Evolutionary conservation across 2,888 invertebrate genomes (phyloP), one percentile per base, ranked within the genome.

Genomic region (Tiphia femorata): DNA sequence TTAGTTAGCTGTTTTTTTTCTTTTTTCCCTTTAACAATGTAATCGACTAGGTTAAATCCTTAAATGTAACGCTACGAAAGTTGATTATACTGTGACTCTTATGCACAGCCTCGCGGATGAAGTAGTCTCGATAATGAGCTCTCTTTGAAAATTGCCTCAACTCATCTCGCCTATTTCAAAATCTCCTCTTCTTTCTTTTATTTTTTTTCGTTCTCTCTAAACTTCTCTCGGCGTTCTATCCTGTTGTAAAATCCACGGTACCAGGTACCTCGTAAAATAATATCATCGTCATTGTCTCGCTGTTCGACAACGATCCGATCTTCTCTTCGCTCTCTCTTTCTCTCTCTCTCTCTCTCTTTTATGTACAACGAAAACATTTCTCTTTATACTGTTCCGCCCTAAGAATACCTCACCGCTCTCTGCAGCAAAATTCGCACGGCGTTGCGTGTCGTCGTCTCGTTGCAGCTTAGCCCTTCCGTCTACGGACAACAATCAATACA

Each of bases 91-190:
- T 76, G 72, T 73, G 74, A 77, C 75, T 65, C 14, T 67, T 70
- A 70, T 72, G 73, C 78, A 77, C 79, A 77, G 78, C 77, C 76
- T n/a, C 77, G 66, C 71, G 72, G 72, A 70, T 74, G 70, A 75
- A 75, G 66, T 62, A 70, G 66, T 57, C 66, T 56, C 57, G 56
- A 54, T 52, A 42, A 33, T 35, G 27, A 37, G 27, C n/a, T n/a
- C n/a, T n/a, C n/a, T n/a, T n/a, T n/a, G n/a, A n/a, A n/a, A n/a
- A n/a, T 49, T 16, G 19, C 23, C 38, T 29, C 38, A 29, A 21
- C 38, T 53, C 49, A 43, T 29, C 52, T 54, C 20, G 33, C 20
- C 38, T 38, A 17, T 41, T 49, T 50, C 7, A 29, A 41, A 43
- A 30, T 41, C 19, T 49, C 33, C 12, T 48, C 44, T 0, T n/a